A percentile compares a stretch with the other conserved stretches of the same genome.
phyloP scores from a whole-genome alignment of 1,140 invertebrate species.

The Drosophila asahinai region DNA sequence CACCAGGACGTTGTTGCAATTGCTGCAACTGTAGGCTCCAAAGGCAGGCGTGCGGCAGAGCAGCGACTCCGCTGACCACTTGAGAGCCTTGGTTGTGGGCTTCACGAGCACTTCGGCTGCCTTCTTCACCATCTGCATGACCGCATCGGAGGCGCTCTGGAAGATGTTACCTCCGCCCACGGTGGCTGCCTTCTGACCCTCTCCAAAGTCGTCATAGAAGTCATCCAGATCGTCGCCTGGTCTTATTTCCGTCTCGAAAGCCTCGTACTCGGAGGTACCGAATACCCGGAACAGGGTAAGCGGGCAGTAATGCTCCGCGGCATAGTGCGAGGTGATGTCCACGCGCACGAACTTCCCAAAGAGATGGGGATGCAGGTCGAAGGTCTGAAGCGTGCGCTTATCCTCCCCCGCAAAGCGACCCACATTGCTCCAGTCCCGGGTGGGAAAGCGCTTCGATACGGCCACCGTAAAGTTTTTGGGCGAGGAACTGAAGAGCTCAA shows the following conservation, averaged over 20 bases:
- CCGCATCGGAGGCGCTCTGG: constrained; percentile 93
- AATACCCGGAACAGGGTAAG: constrained; percentile 96
- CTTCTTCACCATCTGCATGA: constrained; percentile 95
- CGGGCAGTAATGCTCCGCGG: constrained; percentile 98
- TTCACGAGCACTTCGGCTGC: constrained; percentile 93
- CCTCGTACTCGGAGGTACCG: constrained; percentile 96
- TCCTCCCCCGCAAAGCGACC: constrained; percentile 95
- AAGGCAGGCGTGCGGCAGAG: constrained; percentile 64
- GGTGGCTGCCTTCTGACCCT: constrained; percentile 73
- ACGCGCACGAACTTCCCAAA: constrained; percentile 98
- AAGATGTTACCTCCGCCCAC: constrained; percentile 89
- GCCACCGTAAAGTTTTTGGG: constrained; percentile 95
- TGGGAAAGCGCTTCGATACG: constrained; percentile 96
- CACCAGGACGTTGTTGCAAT: constrained; percentile 63
- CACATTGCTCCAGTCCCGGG: constrained; percentile 95
- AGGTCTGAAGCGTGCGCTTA: constrained; percentile 94
- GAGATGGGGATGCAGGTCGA: constrained; percentile 90
- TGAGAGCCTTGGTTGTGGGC: constrained; percentile 84
- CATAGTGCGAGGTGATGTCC: constrained; percentile 96
- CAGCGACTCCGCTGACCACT: constrained; percentile 41
- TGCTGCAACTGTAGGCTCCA: constrained; percentile 59
- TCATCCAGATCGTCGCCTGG: constrained; percentile 89
- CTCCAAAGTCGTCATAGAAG: constrained; percentile 86
- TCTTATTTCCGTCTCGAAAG: constrained; percentile 91
- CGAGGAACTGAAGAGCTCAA: constrained; percentile 98